Base-by-base conservation (phyloP, 2,888 invertebrate genomes). In the Calameuta filiformis region DNA sequence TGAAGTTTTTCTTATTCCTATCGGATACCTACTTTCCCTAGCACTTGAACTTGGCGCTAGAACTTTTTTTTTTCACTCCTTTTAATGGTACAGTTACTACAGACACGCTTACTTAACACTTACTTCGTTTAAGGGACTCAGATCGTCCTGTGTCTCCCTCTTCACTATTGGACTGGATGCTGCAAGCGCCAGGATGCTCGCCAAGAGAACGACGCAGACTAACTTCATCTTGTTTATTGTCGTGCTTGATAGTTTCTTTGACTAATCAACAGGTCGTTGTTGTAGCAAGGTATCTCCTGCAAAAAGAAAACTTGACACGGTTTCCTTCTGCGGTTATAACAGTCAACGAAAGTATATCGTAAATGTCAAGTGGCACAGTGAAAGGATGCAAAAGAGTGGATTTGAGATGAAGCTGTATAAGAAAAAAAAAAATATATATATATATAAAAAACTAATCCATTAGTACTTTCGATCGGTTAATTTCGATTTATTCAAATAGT, bases 51-150 rank as follows among this genome's bases (percentile, higher is more conserved):
- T 74, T 74, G 74, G n/a, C 35, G 30, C 35, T 11, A 34, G n/a
- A 34, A 73, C 35, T 12, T 35, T 74, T 56, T 56, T 56, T 23
- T 3, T 56, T 40, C 56, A 56, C 9, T 23, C 23, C 56, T 56
- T 56, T 56, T 56, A 56, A 56, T 56, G 56, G 56, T 56, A 56
- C 56, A 56, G 23, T 56, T 56, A 56, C 23, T 23, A n/a, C n/a
- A 23, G 9, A 56, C 56, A 56, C 56, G 56, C 56, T 56, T 56
- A 56, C 23, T 56, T 23, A 56, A 71, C 15, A 87, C 90, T 91
- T 84, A 91, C 91, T 87, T 91, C 91, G 83, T 91, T 91, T 37
- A 91, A 79, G 9, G 91, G 90, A 77, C 85, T 90, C 77, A 91
- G 84, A 75, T 91, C 90, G 6, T 89, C 86, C 69, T 87, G 87